A percentile compares a stretch with the other conserved stretches of the same genome.
phyloP scores from a whole-genome alignment of 2,113 vertebrate species.

The Lonchura striata region DNA sequence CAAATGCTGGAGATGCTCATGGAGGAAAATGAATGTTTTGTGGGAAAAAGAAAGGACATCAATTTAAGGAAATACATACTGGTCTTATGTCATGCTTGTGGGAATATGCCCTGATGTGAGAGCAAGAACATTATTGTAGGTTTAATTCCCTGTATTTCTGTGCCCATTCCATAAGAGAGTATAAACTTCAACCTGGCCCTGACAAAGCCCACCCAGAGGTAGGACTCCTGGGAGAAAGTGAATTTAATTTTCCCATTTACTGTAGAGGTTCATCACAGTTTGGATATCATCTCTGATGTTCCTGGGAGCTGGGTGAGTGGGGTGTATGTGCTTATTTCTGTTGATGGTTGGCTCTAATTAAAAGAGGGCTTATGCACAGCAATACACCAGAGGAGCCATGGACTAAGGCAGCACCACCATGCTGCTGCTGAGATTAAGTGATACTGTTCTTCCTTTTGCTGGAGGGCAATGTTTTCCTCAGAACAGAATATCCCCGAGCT shows the following conservation, averaged over 20 bases:
- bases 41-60: background rate
- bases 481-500: slow-evolving; percentile 8
- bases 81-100: background rate
- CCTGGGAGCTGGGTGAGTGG: background rate
- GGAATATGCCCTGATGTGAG: background rate
- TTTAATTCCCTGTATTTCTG: background rate
- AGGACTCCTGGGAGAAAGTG: background rate
- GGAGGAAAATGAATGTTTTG: background rate
- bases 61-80: background rate
- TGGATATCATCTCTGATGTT: background rate
- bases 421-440: background rate
- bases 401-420: background rate
- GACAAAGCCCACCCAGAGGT: background rate
- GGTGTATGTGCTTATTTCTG: background rate
- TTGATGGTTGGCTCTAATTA: background rate
- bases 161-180: background rate
- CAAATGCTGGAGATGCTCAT: background rate
- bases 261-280: background rate
- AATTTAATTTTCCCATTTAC: background rate
- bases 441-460: background rate
- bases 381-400: background rate
- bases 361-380: background rate
- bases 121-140: background rate
- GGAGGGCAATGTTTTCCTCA: slow-evolving; percentile 15
- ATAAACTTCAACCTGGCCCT: background rate